Conservation (phyloP, 2,113 vertebrate genomes). For the Tenrec ecaudatus region DNA sequence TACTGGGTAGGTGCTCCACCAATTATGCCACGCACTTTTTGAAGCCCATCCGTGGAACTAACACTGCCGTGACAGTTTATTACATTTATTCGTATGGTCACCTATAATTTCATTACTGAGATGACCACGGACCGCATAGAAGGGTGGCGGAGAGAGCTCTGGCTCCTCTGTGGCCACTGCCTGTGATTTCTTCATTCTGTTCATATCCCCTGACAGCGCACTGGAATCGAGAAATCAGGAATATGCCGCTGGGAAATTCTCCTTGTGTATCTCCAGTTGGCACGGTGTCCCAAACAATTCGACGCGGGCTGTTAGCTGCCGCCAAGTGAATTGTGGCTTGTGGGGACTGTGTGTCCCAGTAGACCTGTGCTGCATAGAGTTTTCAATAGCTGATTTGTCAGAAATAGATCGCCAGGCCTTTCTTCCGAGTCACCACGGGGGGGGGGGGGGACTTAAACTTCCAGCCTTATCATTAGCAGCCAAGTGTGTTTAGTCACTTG, state of each 20-base stretch:
- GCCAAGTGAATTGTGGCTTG: neutral
- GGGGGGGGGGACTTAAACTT: neutral
- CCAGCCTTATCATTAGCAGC: neutral
- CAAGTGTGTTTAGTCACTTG: neutral
- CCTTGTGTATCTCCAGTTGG: neutral
- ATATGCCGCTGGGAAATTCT: neutral
- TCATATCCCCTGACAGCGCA: neutral
- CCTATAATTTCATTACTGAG: too few species aligned
- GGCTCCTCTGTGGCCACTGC: neutral
- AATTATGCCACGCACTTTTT: neutral
- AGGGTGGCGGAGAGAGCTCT: too few species aligned
- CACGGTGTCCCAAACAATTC: neutral
- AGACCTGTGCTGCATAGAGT: neutral
- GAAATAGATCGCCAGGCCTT: neutral
- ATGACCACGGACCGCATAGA: too few species aligned
- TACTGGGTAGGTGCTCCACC: neutral
- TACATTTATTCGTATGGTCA: too few species aligned
- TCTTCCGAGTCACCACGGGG: neutral
- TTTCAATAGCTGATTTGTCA: neutral
- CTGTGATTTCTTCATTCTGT: neutral
- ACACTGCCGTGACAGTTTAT: too few species aligned
- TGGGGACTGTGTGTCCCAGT: neutral
- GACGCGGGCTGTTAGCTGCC: neutral
- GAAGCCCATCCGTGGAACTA: too few species aligned
- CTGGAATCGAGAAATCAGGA: conserved; percentile 15